Conservation (phyloP, 2,888 invertebrate genomes). For the Drosophila quinaria region DNA sequence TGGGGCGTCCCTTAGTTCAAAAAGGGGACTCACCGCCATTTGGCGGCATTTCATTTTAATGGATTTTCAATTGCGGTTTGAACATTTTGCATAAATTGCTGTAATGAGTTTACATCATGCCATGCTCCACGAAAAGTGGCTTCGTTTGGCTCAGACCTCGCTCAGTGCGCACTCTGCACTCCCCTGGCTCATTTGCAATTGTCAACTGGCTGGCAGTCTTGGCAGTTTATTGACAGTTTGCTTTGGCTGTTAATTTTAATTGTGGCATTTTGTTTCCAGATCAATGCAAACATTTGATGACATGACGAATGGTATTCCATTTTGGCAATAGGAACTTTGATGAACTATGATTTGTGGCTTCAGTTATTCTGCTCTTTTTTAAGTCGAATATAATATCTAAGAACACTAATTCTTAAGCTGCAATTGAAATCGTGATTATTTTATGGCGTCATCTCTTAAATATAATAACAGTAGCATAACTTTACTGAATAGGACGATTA, state of each 20-base stretch:
- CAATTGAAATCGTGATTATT: too few species aligned
- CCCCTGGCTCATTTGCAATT: conserved; percentile 68
- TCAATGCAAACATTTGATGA: conserved; percentile 31
- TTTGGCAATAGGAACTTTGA: background rate
- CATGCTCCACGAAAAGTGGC: conserved; percentile 59
- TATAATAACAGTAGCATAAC: too few species aligned
- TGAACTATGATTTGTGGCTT: background rate
- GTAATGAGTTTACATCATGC: conserved; percentile 80
- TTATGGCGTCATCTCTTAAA: too few species aligned
- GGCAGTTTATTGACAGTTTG: conserved; percentile 76
- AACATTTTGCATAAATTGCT: conserved; percentile 84
- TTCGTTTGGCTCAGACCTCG: conserved; percentile 47
- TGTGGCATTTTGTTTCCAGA: conserved; percentile 51
- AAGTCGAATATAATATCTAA: background rate
- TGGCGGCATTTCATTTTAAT: conserved; percentile 81
- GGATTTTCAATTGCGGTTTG: conserved; percentile 84
- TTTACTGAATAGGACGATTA: too few species aligned
- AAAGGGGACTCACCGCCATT: conserved; percentile 40
- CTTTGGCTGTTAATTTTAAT: conserved; percentile 71
- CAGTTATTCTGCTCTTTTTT: background rate
- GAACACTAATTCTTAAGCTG: too few species aligned
- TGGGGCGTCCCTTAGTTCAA: conserved; percentile 36
- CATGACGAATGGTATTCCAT: conserved; percentile 25
- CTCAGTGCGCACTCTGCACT: conserved; percentile 2
- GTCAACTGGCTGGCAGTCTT: conserved; percentile 69